phyloP scores from a whole-genome alignment of 2,797 vertebrate genomes.

The Neoniphon sammara region DNA sequence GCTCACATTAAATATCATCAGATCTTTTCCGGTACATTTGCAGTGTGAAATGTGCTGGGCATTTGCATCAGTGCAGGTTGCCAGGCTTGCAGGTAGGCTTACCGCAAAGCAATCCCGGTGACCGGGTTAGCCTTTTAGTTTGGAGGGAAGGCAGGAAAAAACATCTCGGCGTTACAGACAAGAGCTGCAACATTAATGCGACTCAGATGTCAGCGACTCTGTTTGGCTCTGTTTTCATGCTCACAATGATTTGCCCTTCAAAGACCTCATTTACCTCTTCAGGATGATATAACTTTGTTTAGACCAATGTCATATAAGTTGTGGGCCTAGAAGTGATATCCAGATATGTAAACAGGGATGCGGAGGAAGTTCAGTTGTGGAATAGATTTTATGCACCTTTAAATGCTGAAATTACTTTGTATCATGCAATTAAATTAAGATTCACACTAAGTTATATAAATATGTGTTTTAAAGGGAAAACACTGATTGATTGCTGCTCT shows the following conservation, averaged over 20 bases:
- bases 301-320: no score
- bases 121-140: slow-evolving; percentile 28
- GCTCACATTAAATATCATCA: neutral
- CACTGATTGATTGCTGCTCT: no score
- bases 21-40: neutral
- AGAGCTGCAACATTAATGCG: slow-evolving; percentile 64
- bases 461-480: neutral
- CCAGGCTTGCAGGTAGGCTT: slow-evolving; percentile 2
- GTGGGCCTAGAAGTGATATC: no score
- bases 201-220: slow-evolving; percentile 70
- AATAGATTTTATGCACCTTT: no score
- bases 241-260: slow-evolving; percentile 22
- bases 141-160: slow-evolving; percentile 49
- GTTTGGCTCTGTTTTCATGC: slow-evolving; percentile 50
- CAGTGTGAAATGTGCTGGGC: neutral
- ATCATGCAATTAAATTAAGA: neutral
- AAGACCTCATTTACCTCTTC: slow-evolving; percentile 18
- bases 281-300: neutral
- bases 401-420: no score
- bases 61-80: neutral
- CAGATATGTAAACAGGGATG: no score
- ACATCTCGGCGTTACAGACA: slow-evolving; percentile 31
- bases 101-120: neutral
- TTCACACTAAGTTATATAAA: neutral
- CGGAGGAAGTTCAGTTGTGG: no score